A percentile compares a stretch with the other conserved stretches of the same genome.
Evolutionary conservation across 1,140 invertebrate genomes (phyloP).

Genomic region (Patella vulgata): DNA sequence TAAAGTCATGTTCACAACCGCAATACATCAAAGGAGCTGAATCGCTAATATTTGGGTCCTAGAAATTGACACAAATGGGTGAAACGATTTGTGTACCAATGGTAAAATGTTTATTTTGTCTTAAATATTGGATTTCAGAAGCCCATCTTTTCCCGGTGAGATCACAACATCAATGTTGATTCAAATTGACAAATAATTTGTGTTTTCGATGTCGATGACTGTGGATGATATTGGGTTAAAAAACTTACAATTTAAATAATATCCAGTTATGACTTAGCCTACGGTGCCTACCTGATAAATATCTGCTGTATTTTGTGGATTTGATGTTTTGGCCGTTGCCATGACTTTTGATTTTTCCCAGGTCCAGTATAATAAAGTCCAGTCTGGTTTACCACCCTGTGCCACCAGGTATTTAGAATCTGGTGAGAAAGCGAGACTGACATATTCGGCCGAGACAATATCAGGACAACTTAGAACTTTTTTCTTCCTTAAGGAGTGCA

Average conservation of each 20-base stretch:
- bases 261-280: too few relatives aligned
- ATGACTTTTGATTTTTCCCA: conserved; percentile 87
- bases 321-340: conserved; percentile 76
- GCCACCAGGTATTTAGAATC: conserved; percentile 82
- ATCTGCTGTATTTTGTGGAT: conserved; percentile 59
- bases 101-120: too few relatives aligned
- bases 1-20: neutral
- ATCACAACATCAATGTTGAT: too few relatives aligned
- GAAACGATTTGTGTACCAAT: too few relatives aligned
- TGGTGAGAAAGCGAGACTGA: conserved; percentile 79
- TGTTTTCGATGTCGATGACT: too few relatives aligned
- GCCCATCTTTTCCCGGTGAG: too few relatives aligned
- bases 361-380: conserved; percentile 81
- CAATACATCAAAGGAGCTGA: too few relatives aligned
- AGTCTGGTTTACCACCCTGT: conserved; percentile 82
- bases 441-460: conserved; percentile 71
- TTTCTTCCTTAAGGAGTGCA: conserved; percentile 65
- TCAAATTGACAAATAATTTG: too few relatives aligned
- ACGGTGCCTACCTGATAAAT: conserved; percentile 66
- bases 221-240: too few relatives aligned
- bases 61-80: too few relatives aligned
- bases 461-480: conserved; percentile 63
- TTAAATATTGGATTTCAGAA: too few relatives aligned
- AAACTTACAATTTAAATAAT: neutral
- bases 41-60: too few relatives aligned